Evolutionary conservation across 2,797 vertebrate genomes (phyloP).

Genomic region (Rhincodon typus): DNA sequence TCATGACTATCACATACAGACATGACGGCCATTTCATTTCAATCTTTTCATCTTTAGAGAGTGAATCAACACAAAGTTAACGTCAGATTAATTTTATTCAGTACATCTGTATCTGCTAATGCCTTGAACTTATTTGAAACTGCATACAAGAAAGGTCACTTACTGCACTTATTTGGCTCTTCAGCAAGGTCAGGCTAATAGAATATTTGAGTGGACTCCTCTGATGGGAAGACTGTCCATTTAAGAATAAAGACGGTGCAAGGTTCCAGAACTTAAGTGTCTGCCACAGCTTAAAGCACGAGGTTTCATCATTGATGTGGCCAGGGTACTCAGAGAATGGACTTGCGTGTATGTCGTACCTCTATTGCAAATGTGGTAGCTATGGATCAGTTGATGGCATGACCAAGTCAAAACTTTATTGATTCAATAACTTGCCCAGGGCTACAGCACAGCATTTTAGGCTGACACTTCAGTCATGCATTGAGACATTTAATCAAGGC

Average conservation of each 20-base stretch:
- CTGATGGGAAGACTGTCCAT: background rate
- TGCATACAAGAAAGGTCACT: constrained; percentile 30
- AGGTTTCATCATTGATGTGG: background rate
- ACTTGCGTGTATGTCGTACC: too few relatives aligned
- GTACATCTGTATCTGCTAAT: background rate
- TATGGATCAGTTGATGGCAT: background rate
- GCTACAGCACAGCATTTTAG: background rate
- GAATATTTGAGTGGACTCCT: background rate
- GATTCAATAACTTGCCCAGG: background rate
- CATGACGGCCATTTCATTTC: background rate
- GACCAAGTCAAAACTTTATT: background rate
- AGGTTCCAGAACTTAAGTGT: background rate
- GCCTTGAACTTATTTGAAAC: background rate
- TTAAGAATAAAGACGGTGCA: background rate
- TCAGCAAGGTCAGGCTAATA: background rate
- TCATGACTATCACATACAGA: background rate
- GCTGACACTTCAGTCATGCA: background rate
- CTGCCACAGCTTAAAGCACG: background rate
- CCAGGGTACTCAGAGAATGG: background rate
- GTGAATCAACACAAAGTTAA: constrained; percentile 34
- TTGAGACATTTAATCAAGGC: background rate
- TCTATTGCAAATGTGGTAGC: background rate
- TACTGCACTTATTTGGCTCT: background rate
- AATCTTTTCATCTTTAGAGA: background rate
- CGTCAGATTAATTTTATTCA: constrained; percentile 33